Base-by-base conservation (phyloP, 1,140 invertebrate genomes). In the Galleria mellonella region DNA sequence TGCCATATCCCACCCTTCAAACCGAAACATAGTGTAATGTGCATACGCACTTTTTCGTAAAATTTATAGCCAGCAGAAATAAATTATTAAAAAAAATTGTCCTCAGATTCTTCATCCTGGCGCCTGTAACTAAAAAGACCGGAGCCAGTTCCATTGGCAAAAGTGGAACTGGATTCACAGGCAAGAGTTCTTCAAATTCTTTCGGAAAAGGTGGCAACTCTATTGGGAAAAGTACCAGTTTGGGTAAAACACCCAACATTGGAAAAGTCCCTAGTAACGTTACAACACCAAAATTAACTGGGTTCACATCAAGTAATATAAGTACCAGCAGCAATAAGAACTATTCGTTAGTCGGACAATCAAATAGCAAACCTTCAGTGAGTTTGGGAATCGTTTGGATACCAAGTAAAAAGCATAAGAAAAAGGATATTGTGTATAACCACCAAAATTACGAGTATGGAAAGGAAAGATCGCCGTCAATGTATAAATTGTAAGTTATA, bases 401-500 rank as follows among this genome's bases (percentile, higher is more conserved):
- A 33, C 79, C 79, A n/a, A 60, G 50, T 0, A 70, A 53, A 52
- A 74, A 65, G 51, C 46, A 78, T 43, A 81, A 77, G 41, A 63
- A 78, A 13, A 83, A 75, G 37, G 74, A 81, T 40, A 17, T 46
- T 8, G 63, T 68, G 14, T 71, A 69, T 38, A 67, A 64, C 45
- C 45, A 66, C 2, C 55, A 70, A 15, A 57, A 63, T 35, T 57
- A 60, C 41, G 61, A 73, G 6, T 51, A 47, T 2, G 37, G 55
- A 10, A 60, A 58, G 39, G 63, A 76, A 10, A 61, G 72, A 50
- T 50, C 66, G 12, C 76, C 79, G 12, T 68, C 76, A 39, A 81
- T 81, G 73, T 79, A 81, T 30, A 74, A 68, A 43, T 58, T 63
- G 76, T 83, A 56, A 83, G 79, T 81, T 63, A 28, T n/a, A n/a